These are phyloP conservation scores for Ibidorhyncha struthersii DNA, from an alignment of 2,113 vertebrate species.

Conservation along the genomic window DNA sequence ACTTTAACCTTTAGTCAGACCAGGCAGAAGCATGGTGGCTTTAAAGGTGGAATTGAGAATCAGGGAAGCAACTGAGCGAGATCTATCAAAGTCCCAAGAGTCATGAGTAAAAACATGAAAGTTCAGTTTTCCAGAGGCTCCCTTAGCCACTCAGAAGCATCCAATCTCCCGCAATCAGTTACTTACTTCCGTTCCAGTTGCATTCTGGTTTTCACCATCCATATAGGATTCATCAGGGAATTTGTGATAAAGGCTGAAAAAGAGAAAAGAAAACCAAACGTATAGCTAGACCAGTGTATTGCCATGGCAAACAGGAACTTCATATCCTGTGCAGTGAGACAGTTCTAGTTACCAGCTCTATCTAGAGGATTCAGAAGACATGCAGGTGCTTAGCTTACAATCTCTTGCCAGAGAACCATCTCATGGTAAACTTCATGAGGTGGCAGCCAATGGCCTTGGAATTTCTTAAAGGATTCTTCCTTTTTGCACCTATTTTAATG, in stretches of 20 bases:
- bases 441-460: neutral
- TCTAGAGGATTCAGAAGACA: neutral
- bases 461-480: neutral
- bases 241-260: constrained; percentile 92
- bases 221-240: constrained; percentile 96
- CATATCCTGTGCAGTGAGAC: neutral
- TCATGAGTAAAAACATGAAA: neutral
- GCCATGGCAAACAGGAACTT: neutral
- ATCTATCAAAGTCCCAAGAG: neutral
- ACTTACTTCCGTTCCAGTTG: constrained; percentile 92
- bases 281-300: neutral
- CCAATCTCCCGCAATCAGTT: neutral
- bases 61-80: neutral
- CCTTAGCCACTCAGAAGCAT: neutral
- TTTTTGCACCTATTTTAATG: neutral
- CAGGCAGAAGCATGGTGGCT: neutral
- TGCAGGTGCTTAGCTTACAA: neutral
- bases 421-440: neutral
- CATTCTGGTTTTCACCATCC: constrained; percentile 99
- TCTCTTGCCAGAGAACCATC: neutral
- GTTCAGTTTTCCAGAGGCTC: neutral
- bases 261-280: neutral
- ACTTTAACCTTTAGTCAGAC: neutral
- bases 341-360: neutral
- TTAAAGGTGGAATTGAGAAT: neutral